Percentiles rank a stretch among this genome's conserved stretches.
These are phyloP conservation scores for Salarias fasciatus DNA, from an alignment of 2,797 vertebrate genomes.

Conservation along the genomic window DNA sequence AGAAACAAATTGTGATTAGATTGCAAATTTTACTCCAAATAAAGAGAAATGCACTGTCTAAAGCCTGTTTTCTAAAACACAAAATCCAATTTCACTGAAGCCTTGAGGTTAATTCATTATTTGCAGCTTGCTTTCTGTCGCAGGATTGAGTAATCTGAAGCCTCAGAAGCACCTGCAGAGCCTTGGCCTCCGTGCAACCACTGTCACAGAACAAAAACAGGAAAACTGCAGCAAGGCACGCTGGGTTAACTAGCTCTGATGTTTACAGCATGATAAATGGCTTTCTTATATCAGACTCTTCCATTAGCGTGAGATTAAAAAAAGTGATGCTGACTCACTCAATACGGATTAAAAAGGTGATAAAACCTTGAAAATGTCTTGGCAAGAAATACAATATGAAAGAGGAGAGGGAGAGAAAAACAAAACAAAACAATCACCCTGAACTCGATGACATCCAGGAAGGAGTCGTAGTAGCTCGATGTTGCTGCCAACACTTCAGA, in stretches of 20 bases:
- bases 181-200: conserved; percentile 19
- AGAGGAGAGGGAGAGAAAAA: background rate
- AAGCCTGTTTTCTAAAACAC: background rate
- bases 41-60: background rate
- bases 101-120: background rate
- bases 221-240: conserved; percentile 17
- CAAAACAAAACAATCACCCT: conserved; percentile 77
- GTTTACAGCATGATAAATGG: conserved; percentile 20
- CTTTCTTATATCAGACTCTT: conserved; percentile 36
- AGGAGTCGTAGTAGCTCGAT: conserved; percentile 88
- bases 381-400: conserved; percentile 9
- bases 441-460: conserved; percentile 95
- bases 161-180: conserved; percentile 15
- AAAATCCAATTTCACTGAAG: conserved; percentile 18
- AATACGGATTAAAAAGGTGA: too few species aligned
- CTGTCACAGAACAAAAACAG: conserved; percentile 38
- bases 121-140: conserved; percentile 21
- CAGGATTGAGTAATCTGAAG: conserved; percentile 21
- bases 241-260: background rate
- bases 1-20: conserved; percentile 10
- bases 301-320: conserved; percentile 46
- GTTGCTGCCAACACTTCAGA: conserved; percentile 82
- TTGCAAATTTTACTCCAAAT: conserved; percentile 1
- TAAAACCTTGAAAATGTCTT: too few species aligned
- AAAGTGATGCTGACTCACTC: conserved; percentile 1